Conservation (phyloP, 2,797 vertebrate species). For the Pseudochromis fuscus region DNA sequence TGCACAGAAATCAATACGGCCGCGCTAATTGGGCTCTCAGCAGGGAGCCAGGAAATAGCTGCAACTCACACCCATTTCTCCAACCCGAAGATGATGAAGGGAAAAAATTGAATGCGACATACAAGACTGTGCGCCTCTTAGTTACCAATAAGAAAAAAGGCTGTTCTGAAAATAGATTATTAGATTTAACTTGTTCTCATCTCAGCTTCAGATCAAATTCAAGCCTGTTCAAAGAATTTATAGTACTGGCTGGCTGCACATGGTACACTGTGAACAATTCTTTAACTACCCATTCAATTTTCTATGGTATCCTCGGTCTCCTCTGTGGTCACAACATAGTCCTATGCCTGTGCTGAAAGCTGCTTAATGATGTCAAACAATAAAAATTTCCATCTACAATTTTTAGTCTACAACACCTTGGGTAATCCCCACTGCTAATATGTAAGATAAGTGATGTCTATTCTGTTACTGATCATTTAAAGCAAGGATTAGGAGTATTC, state of each 20-base stretch:
- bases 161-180: constrained; percentile 41
- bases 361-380: too few relatives aligned
- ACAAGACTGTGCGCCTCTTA: constrained; percentile 24
- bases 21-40: constrained; percentile 68
- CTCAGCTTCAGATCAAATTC: constrained; percentile 41
- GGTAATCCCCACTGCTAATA: not conserved
- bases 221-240: constrained; percentile 16
- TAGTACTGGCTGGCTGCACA: not conserved
- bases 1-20: constrained; percentile 65
- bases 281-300: constrained; percentile 13
- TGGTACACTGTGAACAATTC: not conserved
- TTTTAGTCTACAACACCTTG: too few relatives aligned
- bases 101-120: constrained; percentile 51
- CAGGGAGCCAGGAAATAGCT: constrained; percentile 53
- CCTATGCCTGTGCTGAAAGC: too few relatives aligned
- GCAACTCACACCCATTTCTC: constrained; percentile 45
- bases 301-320: not conserved
- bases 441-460: not conserved
- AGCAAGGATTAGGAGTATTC: too few relatives aligned
- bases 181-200: constrained; percentile 34
- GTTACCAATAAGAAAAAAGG: constrained; percentile 34
- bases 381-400: not conserved
- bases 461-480: too few relatives aligned
- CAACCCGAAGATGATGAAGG: constrained; percentile 44
- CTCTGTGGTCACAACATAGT: too few relatives aligned